Evolutionary conservation across 92 coral and sea anemone genomes (phyloP), one percentile per base, ranked within the genome.

Genomic region (Heteractis magnifica): DNA sequence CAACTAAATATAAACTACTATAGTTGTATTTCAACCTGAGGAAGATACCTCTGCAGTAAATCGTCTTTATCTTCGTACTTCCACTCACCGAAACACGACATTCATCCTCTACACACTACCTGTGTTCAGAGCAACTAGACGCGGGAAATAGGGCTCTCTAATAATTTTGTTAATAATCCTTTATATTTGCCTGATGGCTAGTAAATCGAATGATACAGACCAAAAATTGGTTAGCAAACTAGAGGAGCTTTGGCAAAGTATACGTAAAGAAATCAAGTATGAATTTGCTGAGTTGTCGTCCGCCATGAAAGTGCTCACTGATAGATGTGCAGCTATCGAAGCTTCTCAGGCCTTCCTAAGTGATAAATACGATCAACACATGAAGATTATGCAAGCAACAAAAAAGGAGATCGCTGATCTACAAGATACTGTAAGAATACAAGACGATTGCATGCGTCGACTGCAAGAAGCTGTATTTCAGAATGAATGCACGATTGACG

Each of bases 311-410:
- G 10, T 21, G 56, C 52, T 73, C 4, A 26, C 51, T 73, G 14
- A 73, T 1, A 48, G 77, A 73, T 73, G 77, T 73, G 20, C 52
- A 4, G 52, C 77, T 4, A 73, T 73, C 16, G 77, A 73, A 34
- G 4, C 50, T 1, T 73, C 77, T 4, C 51, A 73, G 11, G 14
- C 52, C 56, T 73, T 48, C 34, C 4, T 73, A 44, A 73, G 52
- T 26, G n/a, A 13, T 4, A 73, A 73, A 51, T 73, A n/a, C 11
- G 77, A 73, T 73, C 77, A 51, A 6, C 18, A 44, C 26, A 3
- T 73, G 8, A 16, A 73, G 21, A 12, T 11, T 44, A 10, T 73
- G 6, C 77, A 73, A 73, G 13, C 77, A n/a, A 73, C 77, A 1
- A 73, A 48, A 73, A 3, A 73, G 77, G 52, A 73, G 34, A 11